Evolutionary conservation across 1,140 invertebrate genomes (phyloP), one percentile per base, ranked within the genome.

Genomic region (Drosophila triauraria): DNA sequence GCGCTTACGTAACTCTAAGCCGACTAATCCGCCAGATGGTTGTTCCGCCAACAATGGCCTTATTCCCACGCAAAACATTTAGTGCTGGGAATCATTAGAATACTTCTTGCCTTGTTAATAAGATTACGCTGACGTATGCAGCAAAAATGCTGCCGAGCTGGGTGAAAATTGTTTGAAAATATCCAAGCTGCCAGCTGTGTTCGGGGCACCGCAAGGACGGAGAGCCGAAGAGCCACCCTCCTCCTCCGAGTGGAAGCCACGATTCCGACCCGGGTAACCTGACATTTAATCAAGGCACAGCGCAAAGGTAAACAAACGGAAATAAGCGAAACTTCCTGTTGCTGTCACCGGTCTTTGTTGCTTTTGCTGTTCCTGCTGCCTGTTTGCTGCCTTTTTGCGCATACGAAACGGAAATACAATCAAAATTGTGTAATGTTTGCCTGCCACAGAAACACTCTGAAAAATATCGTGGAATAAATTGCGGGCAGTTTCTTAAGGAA

Each of bases 381-480:
- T 65, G 67, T 61, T 47, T 78, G 75, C 61, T 77, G 81, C 61
- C 64, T 76, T 63, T 74, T 54, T 68, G 67, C 84, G 84, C 85
- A 90, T 90, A 82, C 75, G 74, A 76, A 90, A 90, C 85, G 85
- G 85, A 88, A 88, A 88, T 88, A 88, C 85, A 88, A 88, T 88
- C 85, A 88, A 88, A 88, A 88, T 88, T 88, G 74, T 88, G 78
- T 88, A 88, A 88, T 88, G 85, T 88, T 88, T 88, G 86, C 70
- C 64, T 88, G 70, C 62, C 82, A 72, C 61, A 51, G 38, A 9
- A 40, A 10, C 53, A 54, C 53, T 54, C 1, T 15, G 8, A 54
- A 6, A 40, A 54, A 23, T 40, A 23, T 9, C 2, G 13, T 23
- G 2, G 6, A 12, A 3, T 10, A 5, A 38, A 15, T 1, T 7